Percentiles rank a stretch among this genome's conserved stretches.
phyloP scores from a whole-genome alignment of 2,797 vertebrate genomes.

The Threskiornis aethiopicus region DNA sequence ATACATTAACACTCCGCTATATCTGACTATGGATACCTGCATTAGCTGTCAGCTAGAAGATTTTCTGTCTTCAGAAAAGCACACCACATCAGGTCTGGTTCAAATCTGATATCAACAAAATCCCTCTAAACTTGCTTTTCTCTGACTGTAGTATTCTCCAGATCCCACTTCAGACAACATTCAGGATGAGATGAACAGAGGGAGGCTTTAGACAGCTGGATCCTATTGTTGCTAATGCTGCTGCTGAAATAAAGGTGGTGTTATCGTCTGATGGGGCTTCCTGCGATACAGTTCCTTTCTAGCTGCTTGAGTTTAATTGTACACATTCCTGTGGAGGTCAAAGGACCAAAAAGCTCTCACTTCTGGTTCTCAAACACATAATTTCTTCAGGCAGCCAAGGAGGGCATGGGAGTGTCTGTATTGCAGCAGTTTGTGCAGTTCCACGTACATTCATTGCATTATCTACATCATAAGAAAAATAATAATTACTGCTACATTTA shows the following conservation, averaged over 20 bases:
- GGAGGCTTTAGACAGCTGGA: neutral
- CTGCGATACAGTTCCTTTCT: neutral
- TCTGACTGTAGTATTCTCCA: neutral
- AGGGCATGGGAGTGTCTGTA: neutral
- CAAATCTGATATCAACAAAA: conserved; percentile 9
- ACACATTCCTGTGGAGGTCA: neutral
- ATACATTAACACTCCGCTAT: neutral
- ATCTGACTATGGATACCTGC: neutral
- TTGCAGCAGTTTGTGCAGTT: neutral
- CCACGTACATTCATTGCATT: neutral
- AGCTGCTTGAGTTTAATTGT: neutral
- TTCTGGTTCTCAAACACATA: neutral
- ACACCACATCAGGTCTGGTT: neutral
- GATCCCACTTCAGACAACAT: conserved; percentile 46
- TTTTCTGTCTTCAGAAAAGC: conserved; percentile 3
- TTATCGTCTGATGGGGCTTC: neutral
- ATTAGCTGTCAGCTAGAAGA: conserved; percentile 3
- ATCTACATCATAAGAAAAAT: neutral
- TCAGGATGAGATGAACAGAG: conserved; percentile 6
- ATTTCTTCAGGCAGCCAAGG: neutral
- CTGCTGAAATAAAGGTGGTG: neutral
- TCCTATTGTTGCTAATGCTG: neutral
- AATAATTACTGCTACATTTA: neutral
- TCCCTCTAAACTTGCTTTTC: conserved; percentile 7
- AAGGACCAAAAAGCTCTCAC: neutral